These are phyloP conservation scores for Malacoraja senta DNA, from an alignment of 2,797 vertebrate genomes.

Conservation along the genomic window DNA sequence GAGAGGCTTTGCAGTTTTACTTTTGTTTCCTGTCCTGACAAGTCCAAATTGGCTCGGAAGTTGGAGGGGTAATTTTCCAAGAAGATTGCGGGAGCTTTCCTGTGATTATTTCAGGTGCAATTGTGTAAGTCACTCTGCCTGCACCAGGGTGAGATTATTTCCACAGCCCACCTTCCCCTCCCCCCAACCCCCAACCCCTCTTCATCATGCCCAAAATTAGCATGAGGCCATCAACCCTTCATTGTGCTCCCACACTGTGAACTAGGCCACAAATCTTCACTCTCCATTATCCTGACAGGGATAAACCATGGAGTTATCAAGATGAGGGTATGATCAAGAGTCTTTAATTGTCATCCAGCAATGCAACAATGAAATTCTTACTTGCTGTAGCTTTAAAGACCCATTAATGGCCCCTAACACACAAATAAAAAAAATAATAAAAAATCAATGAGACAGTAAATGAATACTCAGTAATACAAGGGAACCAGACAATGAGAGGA, in stretches of 20 bases:
- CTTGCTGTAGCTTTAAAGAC: no score
- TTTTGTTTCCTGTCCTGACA: background rate
- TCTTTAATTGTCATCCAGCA: no score
- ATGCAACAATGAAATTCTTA: no score
- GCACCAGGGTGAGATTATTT: background rate
- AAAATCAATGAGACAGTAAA: no score
- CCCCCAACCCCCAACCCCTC: conserved; percentile 21
- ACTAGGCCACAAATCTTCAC: background rate
- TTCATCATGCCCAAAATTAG: conserved; percentile 9
- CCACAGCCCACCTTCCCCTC: background rate
- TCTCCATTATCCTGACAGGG: background rate
- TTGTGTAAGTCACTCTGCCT: no score
- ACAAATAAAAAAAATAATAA: no score
- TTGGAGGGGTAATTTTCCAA: background rate
- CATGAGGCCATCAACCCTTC: background rate
- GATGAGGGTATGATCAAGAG: no score
- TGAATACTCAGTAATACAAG: no score
- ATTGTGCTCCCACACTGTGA: background rate
- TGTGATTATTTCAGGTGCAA: background rate
- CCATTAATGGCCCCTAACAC: no score
- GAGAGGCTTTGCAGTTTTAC: background rate
- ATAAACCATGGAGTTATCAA: background rate
- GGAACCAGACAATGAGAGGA: no score
- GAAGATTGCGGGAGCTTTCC: no score
- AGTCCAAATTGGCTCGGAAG: background rate